Evolutionary conservation across 2,888 invertebrate species (phyloP).

Genomic region (Caenorhabditis becei): DNA sequence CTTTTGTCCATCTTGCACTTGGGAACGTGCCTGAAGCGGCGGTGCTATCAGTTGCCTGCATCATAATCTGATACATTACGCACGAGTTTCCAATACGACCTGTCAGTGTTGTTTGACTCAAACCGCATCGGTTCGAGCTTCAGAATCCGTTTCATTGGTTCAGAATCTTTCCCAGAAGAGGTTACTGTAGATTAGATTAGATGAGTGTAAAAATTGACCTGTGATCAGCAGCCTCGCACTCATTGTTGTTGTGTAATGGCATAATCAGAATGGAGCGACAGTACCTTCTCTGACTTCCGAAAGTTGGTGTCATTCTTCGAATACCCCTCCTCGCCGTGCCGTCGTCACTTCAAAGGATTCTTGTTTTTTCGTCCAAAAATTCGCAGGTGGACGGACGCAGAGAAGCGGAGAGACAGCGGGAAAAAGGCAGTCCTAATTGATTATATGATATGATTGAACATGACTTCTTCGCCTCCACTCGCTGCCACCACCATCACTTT

Average conservation of each 20-base stretch:
- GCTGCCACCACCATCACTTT: constrained; percentile 24
- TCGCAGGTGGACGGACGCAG: constrained; percentile 31
- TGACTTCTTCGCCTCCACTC: constrained; percentile 36
- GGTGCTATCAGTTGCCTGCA: too few species aligned
- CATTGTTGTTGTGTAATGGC: constrained; percentile 46
- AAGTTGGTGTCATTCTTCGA: constrained; percentile 50
- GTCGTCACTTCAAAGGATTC: constrained; percentile 31
- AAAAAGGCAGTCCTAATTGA: constrained; percentile 43
- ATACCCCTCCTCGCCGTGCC: constrained; percentile 14
- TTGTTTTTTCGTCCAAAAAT: constrained; percentile 58
- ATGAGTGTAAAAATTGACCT: constrained; percentile 48
- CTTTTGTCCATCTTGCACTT: too few species aligned
- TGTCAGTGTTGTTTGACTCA: too few species aligned
- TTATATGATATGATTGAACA: constrained; percentile 61
- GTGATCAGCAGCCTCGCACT: constrained; percentile 31
- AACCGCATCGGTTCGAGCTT: too few species aligned
- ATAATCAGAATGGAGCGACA: constrained; percentile 43
- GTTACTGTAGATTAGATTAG: constrained; percentile 36
- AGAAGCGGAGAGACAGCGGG: constrained; percentile 18
- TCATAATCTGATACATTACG: too few species aligned
- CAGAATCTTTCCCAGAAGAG: neutral
- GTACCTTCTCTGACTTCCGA: constrained; percentile 2
- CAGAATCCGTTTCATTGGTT: too few species aligned
- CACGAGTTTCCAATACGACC: too few species aligned
- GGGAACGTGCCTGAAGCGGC: too few species aligned